A percentile compares a stretch with the other conserved stretches of the same genome.
phyloP scores from a whole-genome alignment of 2,888 invertebrate genomes.

The Napeogenes inachia region DNA sequence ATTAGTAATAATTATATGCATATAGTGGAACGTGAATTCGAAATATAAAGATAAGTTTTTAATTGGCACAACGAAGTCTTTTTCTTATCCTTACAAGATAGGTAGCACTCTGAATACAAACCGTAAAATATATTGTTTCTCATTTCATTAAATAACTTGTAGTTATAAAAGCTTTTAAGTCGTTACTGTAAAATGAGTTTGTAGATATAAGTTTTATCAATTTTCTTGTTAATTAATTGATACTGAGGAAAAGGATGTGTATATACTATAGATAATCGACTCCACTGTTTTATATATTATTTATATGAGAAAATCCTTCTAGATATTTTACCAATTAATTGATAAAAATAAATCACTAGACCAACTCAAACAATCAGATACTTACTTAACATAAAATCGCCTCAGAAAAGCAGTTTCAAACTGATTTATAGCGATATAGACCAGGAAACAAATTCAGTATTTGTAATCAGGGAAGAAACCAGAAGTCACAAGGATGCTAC shows the following conservation, averaged over 20 bases:
- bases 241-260: neutral
- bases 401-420: slow-evolving; percentile 14
- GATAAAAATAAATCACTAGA: neutral
- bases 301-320: too few relatives aligned
- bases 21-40: neutral
- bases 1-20: too few relatives aligned
- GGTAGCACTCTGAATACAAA: slow-evolving; percentile 7
- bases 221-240: neutral
- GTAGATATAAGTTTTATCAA: neutral
- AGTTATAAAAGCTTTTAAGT: neutral
- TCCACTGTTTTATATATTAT: too few relatives aligned
- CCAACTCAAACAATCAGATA: neutral
- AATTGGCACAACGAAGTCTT: slow-evolving; percentile 15
- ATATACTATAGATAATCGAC: too few relatives aligned
- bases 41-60: slow-evolving; percentile 12
- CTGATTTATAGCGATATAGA: slow-evolving; percentile 23
- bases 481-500: slow-evolving; percentile 65
- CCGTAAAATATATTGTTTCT: neutral
- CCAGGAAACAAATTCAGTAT: slow-evolving; percentile 49
- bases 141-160: neutral
- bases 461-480: slow-evolving; percentile 63
- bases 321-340: too few relatives aligned
- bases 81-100: slow-evolving; percentile 14
- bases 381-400: neutral
- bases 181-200: neutral